Base-by-base conservation (phyloP, 2,113 vertebrate species). In the Eptesicus fuscus region DNA sequence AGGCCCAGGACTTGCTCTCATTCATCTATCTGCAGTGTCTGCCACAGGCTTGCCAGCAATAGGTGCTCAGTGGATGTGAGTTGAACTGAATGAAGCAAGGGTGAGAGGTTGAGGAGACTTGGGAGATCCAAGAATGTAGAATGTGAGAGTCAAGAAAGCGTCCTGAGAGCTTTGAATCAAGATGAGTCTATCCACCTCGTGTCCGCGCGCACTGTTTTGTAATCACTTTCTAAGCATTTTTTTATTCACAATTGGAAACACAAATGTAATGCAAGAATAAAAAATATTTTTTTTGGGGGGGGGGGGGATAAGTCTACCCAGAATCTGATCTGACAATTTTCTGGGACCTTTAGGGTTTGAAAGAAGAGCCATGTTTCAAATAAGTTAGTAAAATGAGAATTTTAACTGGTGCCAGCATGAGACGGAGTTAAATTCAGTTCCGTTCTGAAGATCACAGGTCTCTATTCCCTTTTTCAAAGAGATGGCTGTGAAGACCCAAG, bases 11-110 rank as follows among this genome's bases (percentile, higher is more conserved):
- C 30, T 61, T 79, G 65, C 5, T 63, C 35, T 9, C 5, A 23
- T 3, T 17, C 12, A 8, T 30, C 12, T 10, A 0, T 28, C 51
- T 28, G 0, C 6, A 1, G 86, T 42, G 7, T 18, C 70, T 40
- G 44, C 35, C 63, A 32, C 56, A n/a, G 74, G 14, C 70, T 42
- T 71, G 12, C 67, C 22, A 4, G 35, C 2, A 10, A 16, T 25
- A 35, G 42, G 63, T 59, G 56, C 63, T 74, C n/a, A 32, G 67
- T 14, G 67, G 11, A 28, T 4, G 0, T 32, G 1, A 44, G 8
- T 22, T 80, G n/a, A 42, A 12, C 37, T 42, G 35, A 69, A 23
- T 51, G 42, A n/a, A 71, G 59, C 53, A 49, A 25, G 74, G 40
- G 49, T 11, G 1, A 44, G 61, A 82, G 51, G 6, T 37, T 61